phyloP scores from a whole-genome alignment of 1,140 invertebrate genomes.

The Carcinoscorpius rotundicauda region DNA sequence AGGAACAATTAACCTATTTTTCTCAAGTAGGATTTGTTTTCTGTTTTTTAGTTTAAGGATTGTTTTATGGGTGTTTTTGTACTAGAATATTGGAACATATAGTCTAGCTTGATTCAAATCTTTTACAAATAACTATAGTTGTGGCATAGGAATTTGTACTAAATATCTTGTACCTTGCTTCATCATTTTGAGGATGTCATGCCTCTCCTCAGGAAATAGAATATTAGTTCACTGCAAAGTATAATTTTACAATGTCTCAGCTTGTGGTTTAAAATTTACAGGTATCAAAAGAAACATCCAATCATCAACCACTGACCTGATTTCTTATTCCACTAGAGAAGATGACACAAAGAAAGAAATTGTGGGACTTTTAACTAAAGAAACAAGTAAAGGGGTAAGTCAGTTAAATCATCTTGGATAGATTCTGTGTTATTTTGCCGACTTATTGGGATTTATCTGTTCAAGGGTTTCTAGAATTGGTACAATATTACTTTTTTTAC shows the following conservation, averaged over 20 bases:
- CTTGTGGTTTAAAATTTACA: neutral
- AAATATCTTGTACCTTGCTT: neutral
- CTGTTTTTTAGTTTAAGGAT: no score
- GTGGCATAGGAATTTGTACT: neutral
- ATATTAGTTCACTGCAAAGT: neutral
- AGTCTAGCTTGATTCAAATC: no score
- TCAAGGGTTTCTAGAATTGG: neutral
- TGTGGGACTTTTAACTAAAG: constrained; percentile 10
- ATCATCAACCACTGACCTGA: constrained; percentile 11
- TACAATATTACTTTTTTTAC: neutral
- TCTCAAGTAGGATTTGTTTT: no score
- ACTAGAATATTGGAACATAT: no score
- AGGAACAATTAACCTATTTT: no score
- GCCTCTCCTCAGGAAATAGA: neutral
- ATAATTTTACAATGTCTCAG: neutral
- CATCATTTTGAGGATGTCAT: neutral
- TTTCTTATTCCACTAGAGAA: constrained; percentile 9
- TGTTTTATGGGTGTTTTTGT: no score
- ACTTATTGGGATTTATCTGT: neutral
- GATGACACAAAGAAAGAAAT: constrained; percentile 15
- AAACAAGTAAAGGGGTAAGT: constrained; percentile 14
- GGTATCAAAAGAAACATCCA: constrained; percentile 16
- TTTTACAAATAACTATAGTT: no score
- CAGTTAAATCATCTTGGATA: neutral
- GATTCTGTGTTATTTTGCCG: neutral